Conservation (phyloP, 2,113 vertebrate species). For the Rhadina sibilatrix region DNA sequence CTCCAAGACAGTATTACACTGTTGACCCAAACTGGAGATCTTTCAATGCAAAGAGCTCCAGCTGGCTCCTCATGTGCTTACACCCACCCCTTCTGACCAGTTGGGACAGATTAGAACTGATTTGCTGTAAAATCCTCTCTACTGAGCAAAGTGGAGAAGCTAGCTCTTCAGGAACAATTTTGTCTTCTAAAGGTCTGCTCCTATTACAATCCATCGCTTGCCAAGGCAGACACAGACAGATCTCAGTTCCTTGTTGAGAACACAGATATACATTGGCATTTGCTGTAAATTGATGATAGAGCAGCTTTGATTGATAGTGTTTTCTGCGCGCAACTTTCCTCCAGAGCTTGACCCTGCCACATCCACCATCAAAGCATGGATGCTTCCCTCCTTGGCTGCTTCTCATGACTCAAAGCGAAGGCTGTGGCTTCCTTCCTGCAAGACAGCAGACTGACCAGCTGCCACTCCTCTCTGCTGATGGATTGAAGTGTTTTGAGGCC, state of each 20-base stretch:
- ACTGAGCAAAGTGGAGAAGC: neutral
- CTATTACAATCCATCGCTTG: neutral
- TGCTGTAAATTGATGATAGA: neutral
- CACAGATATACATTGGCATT: neutral
- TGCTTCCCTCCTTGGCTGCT: neutral
- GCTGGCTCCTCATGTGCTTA: neutral
- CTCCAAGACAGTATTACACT: neutral
- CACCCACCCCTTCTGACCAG: fast-evolving
- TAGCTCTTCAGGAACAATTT: neutral
- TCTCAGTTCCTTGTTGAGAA: neutral
- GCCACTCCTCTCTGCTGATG: conserved; percentile 19
- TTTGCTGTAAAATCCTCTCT: neutral
- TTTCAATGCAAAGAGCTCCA: neutral
- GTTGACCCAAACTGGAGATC: neutral
- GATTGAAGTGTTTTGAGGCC: conserved; percentile 10
- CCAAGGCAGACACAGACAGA: neutral
- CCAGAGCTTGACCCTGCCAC: neutral
- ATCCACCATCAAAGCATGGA: neutral
- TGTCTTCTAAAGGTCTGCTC: neutral
- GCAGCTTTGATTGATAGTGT: neutral
- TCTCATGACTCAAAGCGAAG: neutral
- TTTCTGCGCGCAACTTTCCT: neutral
- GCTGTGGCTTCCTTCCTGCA: neutral
- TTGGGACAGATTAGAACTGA: neutral
- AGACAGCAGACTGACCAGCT: neutral